Evolutionary conservation across 2,113 vertebrate species (phyloP).

Genomic region (Myrmophylax atrothorax): DNA sequence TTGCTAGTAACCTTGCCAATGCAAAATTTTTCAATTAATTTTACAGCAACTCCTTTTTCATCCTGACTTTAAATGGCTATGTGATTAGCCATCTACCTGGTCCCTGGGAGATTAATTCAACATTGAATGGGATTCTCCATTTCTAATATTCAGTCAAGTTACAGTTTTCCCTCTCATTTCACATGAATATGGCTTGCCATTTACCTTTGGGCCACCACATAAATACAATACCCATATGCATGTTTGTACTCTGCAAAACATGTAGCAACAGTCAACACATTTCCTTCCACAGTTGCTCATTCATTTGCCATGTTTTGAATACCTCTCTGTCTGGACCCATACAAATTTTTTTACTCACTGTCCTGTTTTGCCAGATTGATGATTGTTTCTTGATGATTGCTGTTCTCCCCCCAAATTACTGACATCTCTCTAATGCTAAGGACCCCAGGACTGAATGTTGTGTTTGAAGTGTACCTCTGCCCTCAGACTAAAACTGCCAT

Average conservation of each 20-base stretch:
- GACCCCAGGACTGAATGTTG: neutral
- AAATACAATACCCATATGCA: neutral
- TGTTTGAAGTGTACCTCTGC: neutral
- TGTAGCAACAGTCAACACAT: neutral
- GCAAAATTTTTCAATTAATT: neutral
- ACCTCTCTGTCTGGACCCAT: neutral
- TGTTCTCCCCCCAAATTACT: neutral
- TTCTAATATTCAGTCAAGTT: neutral
- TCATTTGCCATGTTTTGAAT: neutral
- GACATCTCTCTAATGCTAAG: neutral
- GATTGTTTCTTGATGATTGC: neutral
- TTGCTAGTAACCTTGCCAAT: neutral
- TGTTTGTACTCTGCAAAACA: neutral
- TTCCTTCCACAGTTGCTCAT: neutral
- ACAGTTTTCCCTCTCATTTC: neutral
- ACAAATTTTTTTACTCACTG: neutral
- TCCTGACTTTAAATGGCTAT: neutral
- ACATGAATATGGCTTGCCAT: neutral
- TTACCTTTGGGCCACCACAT: neutral
- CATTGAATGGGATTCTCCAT: neutral
- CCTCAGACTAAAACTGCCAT: neutral
- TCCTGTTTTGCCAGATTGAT: neutral
- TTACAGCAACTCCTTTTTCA: neutral
- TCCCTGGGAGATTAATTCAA: neutral
- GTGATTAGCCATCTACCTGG: neutral